Percentiles rank a stretch among this genome's conserved stretches.
These are phyloP conservation scores for Bombus confusus DNA, from an alignment of 1,140 invertebrate genomes.

Conservation along the genomic window DNA sequence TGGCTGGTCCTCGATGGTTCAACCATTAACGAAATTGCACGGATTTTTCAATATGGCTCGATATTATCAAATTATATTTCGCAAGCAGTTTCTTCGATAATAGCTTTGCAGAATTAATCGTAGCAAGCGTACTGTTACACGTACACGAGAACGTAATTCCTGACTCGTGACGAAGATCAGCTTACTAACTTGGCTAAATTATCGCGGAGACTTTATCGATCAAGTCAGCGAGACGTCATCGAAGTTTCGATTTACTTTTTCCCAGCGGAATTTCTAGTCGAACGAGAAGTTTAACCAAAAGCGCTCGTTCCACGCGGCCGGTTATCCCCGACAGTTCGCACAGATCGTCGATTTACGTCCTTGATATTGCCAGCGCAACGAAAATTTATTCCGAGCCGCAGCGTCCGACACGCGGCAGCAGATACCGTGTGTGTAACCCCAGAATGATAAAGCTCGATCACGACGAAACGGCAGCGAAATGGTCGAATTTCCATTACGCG, in stretches of 20 bases:
- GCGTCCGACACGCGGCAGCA: not conserved
- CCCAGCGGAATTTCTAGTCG: not conserved
- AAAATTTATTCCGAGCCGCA: constrained; percentile 42
- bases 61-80: too few relatives aligned
- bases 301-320: not conserved
- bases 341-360: constrained; percentile 38
- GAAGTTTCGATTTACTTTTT: not conserved
- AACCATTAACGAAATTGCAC: too few relatives aligned
- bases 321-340: constrained; percentile 14
- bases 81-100: too few relatives aligned
- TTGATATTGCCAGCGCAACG: constrained; percentile 13
- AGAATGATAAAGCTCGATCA: constrained; percentile 41
- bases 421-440: constrained; percentile 14
- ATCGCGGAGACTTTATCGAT: too few relatives aligned
- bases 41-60: too few relatives aligned
- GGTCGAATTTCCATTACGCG: constrained; percentile 34
- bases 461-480: constrained; percentile 27
- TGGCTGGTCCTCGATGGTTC: too few relatives aligned
- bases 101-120: too few relatives aligned
- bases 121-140: too few relatives aligned
- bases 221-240: too few relatives aligned
- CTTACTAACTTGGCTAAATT: not conserved
- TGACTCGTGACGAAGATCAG: not conserved
- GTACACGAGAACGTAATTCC: too few relatives aligned
- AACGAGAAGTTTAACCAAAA: not conserved